These are phyloP conservation scores for Athrips mouffetella DNA, from an alignment of 2,888 invertebrate species.

Conservation along the genomic window DNA sequence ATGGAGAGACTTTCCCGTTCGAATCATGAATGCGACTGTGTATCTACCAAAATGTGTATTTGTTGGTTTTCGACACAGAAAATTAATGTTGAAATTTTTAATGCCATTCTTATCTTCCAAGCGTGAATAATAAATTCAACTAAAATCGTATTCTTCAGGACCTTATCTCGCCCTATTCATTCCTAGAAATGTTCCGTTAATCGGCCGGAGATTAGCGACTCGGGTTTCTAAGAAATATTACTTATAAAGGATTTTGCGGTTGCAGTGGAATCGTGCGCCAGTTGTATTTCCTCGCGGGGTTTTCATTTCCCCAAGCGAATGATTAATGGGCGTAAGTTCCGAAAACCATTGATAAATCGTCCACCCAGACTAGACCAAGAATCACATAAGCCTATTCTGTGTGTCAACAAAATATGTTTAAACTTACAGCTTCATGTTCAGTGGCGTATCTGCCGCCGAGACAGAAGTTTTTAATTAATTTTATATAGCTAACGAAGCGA, in stretches of 20 bases:
- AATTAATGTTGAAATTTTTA: not conserved
- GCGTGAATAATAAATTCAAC: not conserved
- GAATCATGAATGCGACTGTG: no score
- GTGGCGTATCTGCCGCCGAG: not conserved
- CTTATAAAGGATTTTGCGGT: constrained; percentile 8
- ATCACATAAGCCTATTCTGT: not conserved
- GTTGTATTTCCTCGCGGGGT: constrained; percentile 12
- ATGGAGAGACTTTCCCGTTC: no score
- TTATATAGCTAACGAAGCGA: constrained; percentile 43
- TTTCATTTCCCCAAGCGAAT: constrained; percentile 15
- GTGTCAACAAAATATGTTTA: not conserved
- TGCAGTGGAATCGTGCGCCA: not conserved
- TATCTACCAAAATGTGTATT: no score
- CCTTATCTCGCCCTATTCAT: not conserved
- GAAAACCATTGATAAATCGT: constrained; percentile 9
- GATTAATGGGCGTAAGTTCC: constrained; percentile 14
- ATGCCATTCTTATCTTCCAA: not conserved
- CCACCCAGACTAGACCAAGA: not conserved
- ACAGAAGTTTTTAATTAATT: constrained; percentile 41
- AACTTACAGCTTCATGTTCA: not conserved
- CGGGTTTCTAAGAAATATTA: constrained; percentile 9
- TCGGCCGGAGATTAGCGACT: not conserved
- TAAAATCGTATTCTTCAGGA: not conserved
- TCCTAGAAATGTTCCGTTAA: not conserved
- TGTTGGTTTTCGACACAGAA: no score